A percentile compares a stretch with the other conserved stretches of the same genome.
phyloP scores from a whole-genome alignment of 1,140 invertebrate genomes.

The Heliconius melpomene region DNA sequence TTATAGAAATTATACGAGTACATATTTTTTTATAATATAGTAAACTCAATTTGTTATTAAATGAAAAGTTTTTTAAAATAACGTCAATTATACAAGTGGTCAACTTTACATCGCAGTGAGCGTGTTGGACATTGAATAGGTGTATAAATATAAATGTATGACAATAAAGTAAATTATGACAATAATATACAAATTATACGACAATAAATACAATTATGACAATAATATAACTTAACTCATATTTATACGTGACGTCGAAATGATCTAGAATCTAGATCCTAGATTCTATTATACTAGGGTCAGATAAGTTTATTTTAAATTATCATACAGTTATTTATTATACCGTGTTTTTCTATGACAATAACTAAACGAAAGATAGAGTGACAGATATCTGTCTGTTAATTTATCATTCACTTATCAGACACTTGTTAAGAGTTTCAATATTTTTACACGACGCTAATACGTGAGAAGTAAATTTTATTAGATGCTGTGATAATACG shows the following conservation, averaged over 20 bases:
- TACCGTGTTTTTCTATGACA: not conserved
- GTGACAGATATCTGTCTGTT: not conserved
- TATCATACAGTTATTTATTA: not conserved
- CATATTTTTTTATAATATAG: not conserved
- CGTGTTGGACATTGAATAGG: not conserved
- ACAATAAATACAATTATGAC: conserved; percentile 18
- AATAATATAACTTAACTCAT: conserved; percentile 18
- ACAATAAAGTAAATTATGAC: conserved; percentile 32
- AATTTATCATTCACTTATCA: not conserved
- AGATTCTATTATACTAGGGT: not conserved
- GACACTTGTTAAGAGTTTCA: conserved; percentile 29
- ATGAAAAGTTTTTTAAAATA: not conserved
- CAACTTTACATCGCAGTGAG: conserved; percentile 1
- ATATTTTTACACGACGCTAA: conserved; percentile 64
- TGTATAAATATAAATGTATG: conserved; percentile 24
- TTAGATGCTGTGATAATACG: conserved; percentile 53
- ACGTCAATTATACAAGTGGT: conserved; percentile 22
- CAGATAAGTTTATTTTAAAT: not conserved
- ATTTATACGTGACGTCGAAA: conserved; percentile 30
- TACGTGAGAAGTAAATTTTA: conserved; percentile 54
- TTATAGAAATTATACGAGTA: not conserved
- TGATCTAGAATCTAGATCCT: not conserved
- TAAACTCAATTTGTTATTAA: not conserved
- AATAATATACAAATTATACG: conserved; percentile 10
- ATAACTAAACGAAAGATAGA: not conserved